Conservation (phyloP, 2,888 invertebrate genomes). For the Frankliniella fusca region DNA sequence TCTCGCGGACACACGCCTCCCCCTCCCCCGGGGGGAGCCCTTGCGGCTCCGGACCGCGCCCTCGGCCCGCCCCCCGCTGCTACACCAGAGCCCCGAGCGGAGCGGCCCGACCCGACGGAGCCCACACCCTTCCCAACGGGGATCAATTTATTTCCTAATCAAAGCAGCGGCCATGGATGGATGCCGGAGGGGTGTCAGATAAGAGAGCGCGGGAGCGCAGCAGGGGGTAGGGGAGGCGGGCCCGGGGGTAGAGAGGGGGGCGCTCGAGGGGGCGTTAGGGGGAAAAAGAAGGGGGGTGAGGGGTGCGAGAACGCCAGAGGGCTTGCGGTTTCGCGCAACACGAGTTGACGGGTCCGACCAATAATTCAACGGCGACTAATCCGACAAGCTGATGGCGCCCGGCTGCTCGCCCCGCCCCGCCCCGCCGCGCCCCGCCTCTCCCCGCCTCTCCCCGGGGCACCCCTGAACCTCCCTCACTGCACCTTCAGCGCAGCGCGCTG, state of each 20-base stretch:
- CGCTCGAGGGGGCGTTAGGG: not conserved
- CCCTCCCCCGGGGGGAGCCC: not conserved
- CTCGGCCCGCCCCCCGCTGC: not conserved
- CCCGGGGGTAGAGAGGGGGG: not conserved
- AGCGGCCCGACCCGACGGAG: not conserved
- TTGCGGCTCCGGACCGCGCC: not conserved
- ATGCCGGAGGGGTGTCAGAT: not conserved
- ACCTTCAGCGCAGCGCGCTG: not conserved
- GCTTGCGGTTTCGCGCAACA: not conserved
- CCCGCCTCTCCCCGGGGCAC: not conserved
- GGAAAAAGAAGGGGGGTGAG: not conserved
- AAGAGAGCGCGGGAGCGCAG: not conserved
- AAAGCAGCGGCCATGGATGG: not conserved
- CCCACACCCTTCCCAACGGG: not conserved
- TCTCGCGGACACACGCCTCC: no score
- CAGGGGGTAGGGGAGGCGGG: not conserved
- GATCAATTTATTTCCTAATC: constrained; percentile 26
- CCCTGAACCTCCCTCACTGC: not conserved
- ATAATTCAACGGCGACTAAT: constrained; percentile 26
- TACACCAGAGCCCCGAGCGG: not conserved
- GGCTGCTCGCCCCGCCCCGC: not conserved
- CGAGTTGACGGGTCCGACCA: constrained; percentile 4
- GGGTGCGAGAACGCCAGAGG: not conserved
- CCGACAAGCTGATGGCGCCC: not conserved
- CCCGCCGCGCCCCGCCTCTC: not conserved